Base-by-base conservation (phyloP, 1,140 invertebrate species). In the Caerostris darwini region DNA sequence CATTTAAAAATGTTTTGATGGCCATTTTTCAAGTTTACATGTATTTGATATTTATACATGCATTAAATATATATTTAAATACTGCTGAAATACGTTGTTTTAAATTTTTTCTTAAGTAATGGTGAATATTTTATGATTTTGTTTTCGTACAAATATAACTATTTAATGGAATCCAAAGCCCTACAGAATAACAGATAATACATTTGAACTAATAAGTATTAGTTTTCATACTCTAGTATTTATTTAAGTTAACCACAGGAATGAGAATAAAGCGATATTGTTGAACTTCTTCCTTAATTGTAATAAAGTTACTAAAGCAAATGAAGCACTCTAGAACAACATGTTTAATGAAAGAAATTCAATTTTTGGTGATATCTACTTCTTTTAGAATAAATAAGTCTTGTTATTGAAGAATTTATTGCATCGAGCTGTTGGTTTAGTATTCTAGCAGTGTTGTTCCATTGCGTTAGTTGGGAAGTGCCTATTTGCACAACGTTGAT, bases 341-440 rank as follows among this genome's bases (percentile, higher is more conserved):
- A 61, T 64, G 14, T 64, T 64, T 64, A 64, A 14, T 14, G 61
- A 64, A 64, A 17, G 61, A 64, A 64, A 64, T 17, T 64, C 12
- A 10, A 64, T 17, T 64, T 19, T 69, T 19, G n/a, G n/a, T 69
- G 17, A 69, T 69, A 7, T 69, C n/a, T 5, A 69, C 7, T n/a
- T 69, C 67, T n/a, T 7, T 69, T n/a, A n/a, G 14, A 7, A 17
- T 19, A 69, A 69, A 17, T 3, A 7, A 69, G n/a, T 69, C n/a
- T 69, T 69, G 67, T 69, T 69, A 64, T 69, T 19, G 67, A 69
- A 69, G 67, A 69, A 69, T 69, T 69, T 69, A 19, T 69, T 69
- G n/a, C n/a, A 69, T 69, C 61, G 19, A 69, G 17, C 19, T 69
- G 19, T 69, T 69, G 17, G 19, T 69, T 69, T 69, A 69, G 67